Base-by-base conservation (phyloP, 2,888 invertebrate genomes). In the Andrena minutula region DNA sequence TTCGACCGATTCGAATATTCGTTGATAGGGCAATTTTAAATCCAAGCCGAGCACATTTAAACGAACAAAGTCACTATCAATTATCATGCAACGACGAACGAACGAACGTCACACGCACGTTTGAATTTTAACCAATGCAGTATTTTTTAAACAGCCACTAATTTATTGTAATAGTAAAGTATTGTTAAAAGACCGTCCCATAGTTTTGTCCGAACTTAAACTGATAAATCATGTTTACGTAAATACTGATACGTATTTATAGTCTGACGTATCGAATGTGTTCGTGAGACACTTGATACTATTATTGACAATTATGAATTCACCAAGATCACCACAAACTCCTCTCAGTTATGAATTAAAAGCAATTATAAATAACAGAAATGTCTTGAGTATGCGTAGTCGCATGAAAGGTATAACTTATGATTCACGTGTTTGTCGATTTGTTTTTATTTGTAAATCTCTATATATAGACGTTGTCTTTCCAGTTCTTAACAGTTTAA, bases 331-430 rank as follows among this genome's bases (percentile, higher is more conserved):
- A 30, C 97, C 95, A 0, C 94, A 95, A 75, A 89, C 92, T 30
- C 93, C 94, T 81, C 89, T 95, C 8, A 95, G 95, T 89, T 94
- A 94, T 63, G 96, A 96, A 92, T 92, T 96, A 41, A 95, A 95
- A 71, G 94, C 95, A 89, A 95, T 95, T 51, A 95, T 96, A 80
- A 94, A 95, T 86, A 95, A 96, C 89, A 94, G 95, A 73, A 96
- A 96, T 92, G 94, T 96, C 41, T 91, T 96, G 35, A 96, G 96
- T 7, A 95, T 95, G 16, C 95, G 95, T 89, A 95, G 95, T 0
- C 94, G 95, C 76, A 95, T 95, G 90, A 95, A 95, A 94, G 95
- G 95, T 95, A 93, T 78, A 28, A 60, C 69, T 32, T 61, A 64
- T 23, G 26, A 58, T 3, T 47, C 69, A 49, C 28, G 12, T 68